A percentile compares a stretch with the other conserved stretches of the same genome.
These are phyloP conservation scores for Eonycteris spelaea DNA, from an alignment of 2,113 vertebrate species.

Conservation along the genomic window DNA sequence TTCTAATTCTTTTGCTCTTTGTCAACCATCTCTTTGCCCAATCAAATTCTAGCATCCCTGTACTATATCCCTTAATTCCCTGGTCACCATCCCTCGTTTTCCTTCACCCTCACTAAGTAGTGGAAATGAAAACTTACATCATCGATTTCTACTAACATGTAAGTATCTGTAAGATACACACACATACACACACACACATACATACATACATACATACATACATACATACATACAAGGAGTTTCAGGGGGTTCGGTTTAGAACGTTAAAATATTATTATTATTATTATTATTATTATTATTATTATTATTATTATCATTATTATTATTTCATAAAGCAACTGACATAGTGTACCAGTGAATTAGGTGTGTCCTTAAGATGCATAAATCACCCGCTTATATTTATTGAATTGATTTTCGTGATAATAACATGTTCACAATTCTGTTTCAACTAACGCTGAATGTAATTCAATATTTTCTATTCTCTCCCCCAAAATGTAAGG, in stretches of 20 bases:
- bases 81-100: not conserved
- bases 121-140: not conserved
- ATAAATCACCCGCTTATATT: not conserved
- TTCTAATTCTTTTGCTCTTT: not conserved
- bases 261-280: not conserved
- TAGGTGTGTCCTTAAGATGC: not conserved
- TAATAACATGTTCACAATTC: not conserved
- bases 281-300: not conserved
- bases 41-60: not conserved
- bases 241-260: not conserved
- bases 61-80: accelerated
- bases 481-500: not conserved
- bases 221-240: not conserved
- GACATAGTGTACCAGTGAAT: not conserved
- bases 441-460: not conserved
- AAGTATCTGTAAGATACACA: not conserved
- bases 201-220: not conserved
- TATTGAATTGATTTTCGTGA: not conserved
- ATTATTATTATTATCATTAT: not conserved
- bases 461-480: not conserved
- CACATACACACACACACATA: not conserved
- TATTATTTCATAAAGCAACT: not conserved
- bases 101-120: not conserved
- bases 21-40: not conserved
- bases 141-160: not conserved